Base-by-base conservation (phyloP, 2,797 vertebrate genomes). In the Sebastes trivittatus region DNA sequence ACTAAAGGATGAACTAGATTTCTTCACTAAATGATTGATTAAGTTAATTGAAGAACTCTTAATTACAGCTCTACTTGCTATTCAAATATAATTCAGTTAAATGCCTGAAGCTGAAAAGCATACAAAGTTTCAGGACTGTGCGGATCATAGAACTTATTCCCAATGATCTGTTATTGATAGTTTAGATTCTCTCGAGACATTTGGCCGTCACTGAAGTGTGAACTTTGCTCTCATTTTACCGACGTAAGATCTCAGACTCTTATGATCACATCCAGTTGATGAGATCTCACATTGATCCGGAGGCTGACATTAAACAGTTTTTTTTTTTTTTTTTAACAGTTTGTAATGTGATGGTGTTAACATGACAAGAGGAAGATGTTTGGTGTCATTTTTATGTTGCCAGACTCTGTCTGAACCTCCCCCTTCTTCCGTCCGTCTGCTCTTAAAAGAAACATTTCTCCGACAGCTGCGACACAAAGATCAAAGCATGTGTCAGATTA, bases 401-500 rank as follows among this genome's bases (percentile, higher is more conserved):
- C 55, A 54, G 30, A 29, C 60, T 65, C 59, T 10, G 70, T 36
- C 62, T 75, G 75, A 68, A 36, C 85, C 58, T n/a, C 60, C 72
- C 42, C 52, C 34, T 59, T 42, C 4, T 18, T 20, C 70, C 46
- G 8, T 54, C 75, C 61, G 2, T 66, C 82, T 42, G 72, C 58
- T 83, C 72, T 79, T 65, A 69, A 72, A 58, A n/a, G 58, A 72
- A 65, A 66, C 42, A 75, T 78, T 72, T 59, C 62, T 63, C 34
- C 3, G 69, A 72, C 79, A 79, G 75, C 82, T 72, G 80, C 8
- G 7, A 38, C 59, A 10, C 55, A 6, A 1, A 11, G 72, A 83
- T 90, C 86, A 83, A 82, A 85, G 75, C 72, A 2, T 18, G 66
- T 56, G 75, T 77, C 80, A 34, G 72, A 72, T 78, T 80, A 62